These are phyloP conservation scores for Electrona antarctica DNA, from an alignment of 2,113 vertebrate species.

Conservation along the genomic window DNA sequence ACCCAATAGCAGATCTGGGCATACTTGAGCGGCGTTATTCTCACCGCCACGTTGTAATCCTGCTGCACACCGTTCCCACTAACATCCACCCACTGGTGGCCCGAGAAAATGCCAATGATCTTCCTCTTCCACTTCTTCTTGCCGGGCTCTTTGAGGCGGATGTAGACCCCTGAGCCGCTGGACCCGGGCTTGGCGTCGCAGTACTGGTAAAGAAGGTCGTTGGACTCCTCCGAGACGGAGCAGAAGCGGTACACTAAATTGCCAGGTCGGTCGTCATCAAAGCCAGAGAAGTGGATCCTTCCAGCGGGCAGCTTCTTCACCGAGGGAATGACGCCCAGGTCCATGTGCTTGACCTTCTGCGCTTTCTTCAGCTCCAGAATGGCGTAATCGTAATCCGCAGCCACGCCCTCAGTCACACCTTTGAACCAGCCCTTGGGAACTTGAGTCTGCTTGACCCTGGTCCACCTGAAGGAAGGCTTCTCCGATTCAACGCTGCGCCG, in stretches of 20 bases:
- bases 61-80: slow-evolving; percentile 86
- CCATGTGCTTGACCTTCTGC: slow-evolving; percentile 89
- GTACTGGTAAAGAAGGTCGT: slow-evolving; percentile 91
- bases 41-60: slow-evolving; percentile 97
- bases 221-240: slow-evolving; percentile 92
- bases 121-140: slow-evolving; percentile 93
- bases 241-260: slow-evolving; percentile 95
- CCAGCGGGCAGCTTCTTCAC: slow-evolving; percentile 88
- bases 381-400: slow-evolving; percentile 93
- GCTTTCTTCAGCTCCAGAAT: slow-evolving; percentile 90
- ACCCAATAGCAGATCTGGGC: slow-evolving; percentile 98
- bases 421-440: slow-evolving; percentile 94
- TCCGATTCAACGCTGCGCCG: slow-evolving; percentile 60
- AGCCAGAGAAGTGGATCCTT: slow-evolving; percentile 96
- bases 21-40: slow-evolving; percentile 95
- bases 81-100: slow-evolving; percentile 94
- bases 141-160: slow-evolving; percentile 90
- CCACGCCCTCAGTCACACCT: slow-evolving; percentile 76
- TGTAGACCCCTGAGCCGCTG: slow-evolving; percentile 92
- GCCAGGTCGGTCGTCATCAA: slow-evolving; percentile 89
- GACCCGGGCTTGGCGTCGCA: slow-evolving; percentile 94
- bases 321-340: slow-evolving; percentile 88
- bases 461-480: slow-evolving; percentile 92
- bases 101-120: slow-evolving; percentile 92
- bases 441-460: slow-evolving; percentile 90